Percentiles rank a stretch among this genome's conserved stretches.
phyloP scores from a whole-genome alignment of 2,888 invertebrate genomes.

The Caenorhabditis zanzibari region DNA sequence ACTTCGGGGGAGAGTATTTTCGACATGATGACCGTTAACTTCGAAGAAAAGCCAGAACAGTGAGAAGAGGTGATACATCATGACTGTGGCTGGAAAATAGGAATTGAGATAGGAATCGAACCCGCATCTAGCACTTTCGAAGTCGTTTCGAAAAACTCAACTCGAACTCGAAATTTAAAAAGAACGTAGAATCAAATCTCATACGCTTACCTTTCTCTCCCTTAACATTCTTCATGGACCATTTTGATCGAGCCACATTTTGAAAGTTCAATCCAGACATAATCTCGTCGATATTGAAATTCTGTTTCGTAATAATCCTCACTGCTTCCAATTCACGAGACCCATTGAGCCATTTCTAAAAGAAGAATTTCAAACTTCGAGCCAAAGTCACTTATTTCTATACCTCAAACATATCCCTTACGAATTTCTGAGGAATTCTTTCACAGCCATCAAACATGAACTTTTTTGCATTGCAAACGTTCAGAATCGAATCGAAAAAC shows the following conservation, averaged over 20 bases:
- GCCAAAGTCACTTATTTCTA: too few species aligned
- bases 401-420: constrained; percentile 47
- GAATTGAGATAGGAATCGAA: too few species aligned
- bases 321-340: constrained; percentile 30
- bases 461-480: too few species aligned
- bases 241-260: constrained; percentile 22
- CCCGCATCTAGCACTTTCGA: too few species aligned
- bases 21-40: constrained; percentile 52
- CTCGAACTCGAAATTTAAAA: too few species aligned
- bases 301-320: constrained; percentile 57
- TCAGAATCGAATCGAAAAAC: too few species aligned
- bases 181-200: too few species aligned
- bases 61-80: constrained; percentile 54
- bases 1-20: constrained; percentile 60
- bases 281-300: constrained; percentile 56
- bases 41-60: constrained; percentile 65
- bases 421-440: constrained; percentile 38
- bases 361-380: background rate
- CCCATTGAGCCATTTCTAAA: constrained; percentile 45
- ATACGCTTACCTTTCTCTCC: constrained; percentile 53
- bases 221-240: constrained; percentile 38
- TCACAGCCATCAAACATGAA: constrained; percentile 63
- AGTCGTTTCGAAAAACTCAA: too few species aligned
- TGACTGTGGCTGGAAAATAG: constrained; percentile 50
- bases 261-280: constrained; percentile 22